Evolutionary conservation across 1,140 invertebrate genomes (phyloP), one percentile per base, ranked within the genome.

Genomic region (Thaumetopoea pityocampa): DNA sequence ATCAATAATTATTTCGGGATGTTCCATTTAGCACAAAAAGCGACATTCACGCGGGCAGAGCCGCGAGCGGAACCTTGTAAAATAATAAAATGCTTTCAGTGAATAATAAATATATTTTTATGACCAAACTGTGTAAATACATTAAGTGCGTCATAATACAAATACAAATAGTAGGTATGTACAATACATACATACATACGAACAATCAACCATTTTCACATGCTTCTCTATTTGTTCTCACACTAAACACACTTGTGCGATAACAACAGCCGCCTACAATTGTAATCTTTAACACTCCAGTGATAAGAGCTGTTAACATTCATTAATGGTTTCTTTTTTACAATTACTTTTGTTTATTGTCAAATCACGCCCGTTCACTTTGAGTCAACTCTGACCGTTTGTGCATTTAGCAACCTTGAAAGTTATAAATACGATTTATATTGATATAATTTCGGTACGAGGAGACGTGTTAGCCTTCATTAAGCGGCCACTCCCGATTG

Each of bases 171-270:
- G 18, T 19, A 19, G 4, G 7, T 4, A 19, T 19, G 18, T 19
- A 19, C 18, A 4, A 7, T 8, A 30, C 8, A 19, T 22, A 8
- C 5, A 36, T 33, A 32, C 35, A 38, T 28, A n/a, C 14, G 18
- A 17, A 38, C 11, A 15, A 35, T 7, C 16, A 8, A n/a, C 7
- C 5, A 28, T 18, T 61, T 48, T 63, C 52, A 48, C 56, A 63
- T 51, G 45, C 45, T 36, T 48, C 36, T 45, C 32, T 35, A 35
- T 60, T 56, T 54, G 19, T 60, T 63, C 59, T 23, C 63, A 63
- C 55, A 51, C 30, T 47, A 54, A 53, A 54, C 51, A 41, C 26
- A 46, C 32, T 22, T 9, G 9, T 24, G 15, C 24, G 23, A 40
- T 40, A 40, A 10, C 4, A 40, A 40, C 35, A 38, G 24, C 34